These are phyloP conservation scores for Myrmecobius fasciatus DNA, from an alignment of 2,113 vertebrate genomes.

Conservation along the genomic window DNA sequence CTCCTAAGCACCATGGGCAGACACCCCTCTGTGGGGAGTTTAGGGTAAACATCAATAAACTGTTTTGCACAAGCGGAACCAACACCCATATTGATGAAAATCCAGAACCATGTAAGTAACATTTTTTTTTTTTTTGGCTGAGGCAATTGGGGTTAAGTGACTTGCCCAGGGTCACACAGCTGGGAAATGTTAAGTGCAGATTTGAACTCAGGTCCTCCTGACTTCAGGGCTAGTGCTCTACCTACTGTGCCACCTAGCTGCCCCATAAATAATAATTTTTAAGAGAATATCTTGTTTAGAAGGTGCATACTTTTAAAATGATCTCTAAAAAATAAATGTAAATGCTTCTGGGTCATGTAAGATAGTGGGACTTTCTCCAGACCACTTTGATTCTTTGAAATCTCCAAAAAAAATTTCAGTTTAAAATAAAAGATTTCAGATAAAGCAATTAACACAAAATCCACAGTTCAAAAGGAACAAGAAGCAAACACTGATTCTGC, in stretches of 20 bases:
- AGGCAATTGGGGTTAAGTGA: too few species aligned
- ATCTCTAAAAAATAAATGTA: neutral
- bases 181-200: too few species aligned
- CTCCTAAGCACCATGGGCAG: neutral
- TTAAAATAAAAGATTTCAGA: neutral
- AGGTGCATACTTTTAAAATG: neutral
- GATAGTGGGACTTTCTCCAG: neutral
- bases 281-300: neutral
- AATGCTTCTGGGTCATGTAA: neutral
- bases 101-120: neutral
- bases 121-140: too few species aligned
- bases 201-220: too few species aligned
- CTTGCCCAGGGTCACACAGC: too few species aligned
- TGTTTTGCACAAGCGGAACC: neutral
- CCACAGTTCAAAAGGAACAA: neutral
- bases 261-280: too few species aligned
- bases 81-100: neutral
- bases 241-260: too few species aligned
- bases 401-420: neutral
- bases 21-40: neutral
- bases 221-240: too few species aligned
- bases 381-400: neutral
- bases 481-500: neutral
- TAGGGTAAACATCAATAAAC: neutral
- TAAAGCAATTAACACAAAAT: neutral